Conservation (phyloP, 1,140 invertebrate species). For the Conopomorpha cramerella region DNA sequence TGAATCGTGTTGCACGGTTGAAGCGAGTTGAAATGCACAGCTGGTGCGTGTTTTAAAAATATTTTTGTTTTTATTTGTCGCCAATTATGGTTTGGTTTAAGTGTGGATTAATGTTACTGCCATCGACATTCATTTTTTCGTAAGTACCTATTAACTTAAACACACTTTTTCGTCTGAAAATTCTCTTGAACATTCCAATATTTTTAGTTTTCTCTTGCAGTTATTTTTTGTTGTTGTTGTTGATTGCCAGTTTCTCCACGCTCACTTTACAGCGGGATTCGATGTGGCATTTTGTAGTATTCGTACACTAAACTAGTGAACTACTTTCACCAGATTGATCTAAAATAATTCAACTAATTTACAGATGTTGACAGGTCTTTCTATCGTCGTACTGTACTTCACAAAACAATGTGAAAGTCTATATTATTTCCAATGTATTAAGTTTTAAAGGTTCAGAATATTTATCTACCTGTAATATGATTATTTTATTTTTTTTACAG, state of each 20-base stretch:
- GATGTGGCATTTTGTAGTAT: too few relatives aligned
- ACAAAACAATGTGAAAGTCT: background rate
- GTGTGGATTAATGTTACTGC: constrained; percentile 34
- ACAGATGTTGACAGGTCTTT: too few relatives aligned
- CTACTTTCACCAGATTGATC: too few relatives aligned
- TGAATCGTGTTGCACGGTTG: background rate
- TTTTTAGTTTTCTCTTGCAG: too few relatives aligned
- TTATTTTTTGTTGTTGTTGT: too few relatives aligned
- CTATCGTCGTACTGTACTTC: background rate
- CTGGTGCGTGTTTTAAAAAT: too few relatives aligned
- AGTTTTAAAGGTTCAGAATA: background rate
- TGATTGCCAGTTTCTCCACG: too few relatives aligned
- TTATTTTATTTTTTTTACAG: constrained; percentile 23
- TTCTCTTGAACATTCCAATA: too few relatives aligned
- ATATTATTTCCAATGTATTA: background rate
- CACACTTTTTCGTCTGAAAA: background rate
- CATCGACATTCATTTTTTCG: constrained; percentile 40
- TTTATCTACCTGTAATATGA: background rate
- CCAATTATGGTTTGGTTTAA: constrained; percentile 48
- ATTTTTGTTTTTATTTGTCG: constrained; percentile 3
- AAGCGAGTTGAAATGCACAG: background rate
- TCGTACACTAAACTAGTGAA: background rate
- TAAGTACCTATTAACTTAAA: constrained; percentile 37
- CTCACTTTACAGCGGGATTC: too few relatives aligned
- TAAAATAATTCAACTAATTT: too few relatives aligned